Percentiles rank a stretch among this genome's conserved stretches.
These are phyloP conservation scores for Macquaria ambigua DNA, from an alignment of 2,113 vertebrate species.

Conservation along the genomic window DNA sequence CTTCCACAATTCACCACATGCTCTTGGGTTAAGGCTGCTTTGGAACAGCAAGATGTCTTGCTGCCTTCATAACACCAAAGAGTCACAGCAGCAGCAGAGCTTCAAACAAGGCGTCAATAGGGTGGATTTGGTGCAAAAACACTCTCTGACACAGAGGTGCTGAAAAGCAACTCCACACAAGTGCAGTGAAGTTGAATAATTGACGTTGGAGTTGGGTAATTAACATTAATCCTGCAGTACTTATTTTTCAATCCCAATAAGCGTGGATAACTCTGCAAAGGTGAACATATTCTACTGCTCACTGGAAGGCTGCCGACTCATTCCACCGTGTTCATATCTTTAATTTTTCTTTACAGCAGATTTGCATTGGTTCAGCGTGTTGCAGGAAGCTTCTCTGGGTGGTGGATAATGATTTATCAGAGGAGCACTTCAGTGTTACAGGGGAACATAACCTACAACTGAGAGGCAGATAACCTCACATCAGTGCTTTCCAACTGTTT, in stretches of 20 bases:
- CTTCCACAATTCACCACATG: background rate
- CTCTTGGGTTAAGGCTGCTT: background rate
- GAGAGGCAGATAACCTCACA: background rate
- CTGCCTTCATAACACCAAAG: slow-evolving; percentile 12
- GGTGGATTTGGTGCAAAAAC: background rate
- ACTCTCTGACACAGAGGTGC: background rate
- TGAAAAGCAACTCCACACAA: slow-evolving; percentile 1
- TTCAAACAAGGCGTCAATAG: background rate
- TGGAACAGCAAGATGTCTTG: background rate
- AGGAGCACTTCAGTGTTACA: background rate
- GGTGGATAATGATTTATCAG: background rate
- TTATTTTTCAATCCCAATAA: slow-evolving; percentile 29
- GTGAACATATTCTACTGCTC: slow-evolving; percentile 33
- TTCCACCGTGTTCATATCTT: slow-evolving; percentile 4
- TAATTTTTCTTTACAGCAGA: slow-evolving; percentile 11
- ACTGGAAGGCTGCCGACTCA: background rate
- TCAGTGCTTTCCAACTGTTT: slow-evolving; percentile 15
- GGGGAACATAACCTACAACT: background rate
- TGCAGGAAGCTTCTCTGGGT: background rate
- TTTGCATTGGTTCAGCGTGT: slow-evolving; percentile 1
- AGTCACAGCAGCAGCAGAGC: slow-evolving; percentile 9
- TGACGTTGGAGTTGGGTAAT: slow-evolving; percentile 22
- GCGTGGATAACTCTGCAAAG: slow-evolving; percentile 24
- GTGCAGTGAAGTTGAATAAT: slow-evolving; percentile 39
- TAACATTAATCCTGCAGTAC: slow-evolving; percentile 36